Evolutionary conservation across 2,888 invertebrate genomes (phyloP), one percentile per base, ranked within the genome.

Genomic region (Diaprepes abbreviatus): DNA sequence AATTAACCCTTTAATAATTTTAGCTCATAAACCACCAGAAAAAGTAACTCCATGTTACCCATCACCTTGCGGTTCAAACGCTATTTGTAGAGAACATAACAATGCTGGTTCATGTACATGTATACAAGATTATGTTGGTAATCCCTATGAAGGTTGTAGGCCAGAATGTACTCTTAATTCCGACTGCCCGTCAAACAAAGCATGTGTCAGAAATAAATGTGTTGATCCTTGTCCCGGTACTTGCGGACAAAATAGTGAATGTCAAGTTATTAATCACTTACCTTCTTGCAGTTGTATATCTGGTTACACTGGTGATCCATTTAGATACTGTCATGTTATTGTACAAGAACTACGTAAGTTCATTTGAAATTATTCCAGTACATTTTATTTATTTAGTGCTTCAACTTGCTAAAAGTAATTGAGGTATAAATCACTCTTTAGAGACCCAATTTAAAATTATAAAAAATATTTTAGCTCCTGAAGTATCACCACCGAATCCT

Each of bases 301-400:
- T 66, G 92, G 92, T 21, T 93, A 90, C 80, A 89, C 90, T 10
- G 94, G 94, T 71, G 91, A 94, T 85, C 93, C 94, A 3, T 93
- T 92, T 81, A 84, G 85, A 68, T 90, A 87, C 78, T 93, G 92
- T 77, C 62, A 58, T 16, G 71, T 64, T 50, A 63, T 66, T 28
- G 31, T 35, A 16, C 40, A 38, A 14, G 35, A 57, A 52, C 48
- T 58, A n/a, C 36, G 70, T 70, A 64, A 69, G 69, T 57, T 10
- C n/a, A n/a, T n/a, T n/a, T n/a, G n/a, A n/a, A n/a, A n/a, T n/a
- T n/a, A n/a, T n/a, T n/a, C n/a, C n/a, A n/a, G n/a, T n/a, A n/a
- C n/a, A n/a, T n/a, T n/a, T n/a, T n/a, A n/a, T n/a, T n/a, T n/a
- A n/a, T n/a, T n/a, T n/a, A n/a, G n/a, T n/a, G n/a, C n/a, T n/a